Percentiles rank a stretch among this genome's conserved stretches.
These are phyloP conservation scores for Scrobipalpa atriplicella DNA, from an alignment of 2,888 invertebrate species.

Conservation along the genomic window DNA sequence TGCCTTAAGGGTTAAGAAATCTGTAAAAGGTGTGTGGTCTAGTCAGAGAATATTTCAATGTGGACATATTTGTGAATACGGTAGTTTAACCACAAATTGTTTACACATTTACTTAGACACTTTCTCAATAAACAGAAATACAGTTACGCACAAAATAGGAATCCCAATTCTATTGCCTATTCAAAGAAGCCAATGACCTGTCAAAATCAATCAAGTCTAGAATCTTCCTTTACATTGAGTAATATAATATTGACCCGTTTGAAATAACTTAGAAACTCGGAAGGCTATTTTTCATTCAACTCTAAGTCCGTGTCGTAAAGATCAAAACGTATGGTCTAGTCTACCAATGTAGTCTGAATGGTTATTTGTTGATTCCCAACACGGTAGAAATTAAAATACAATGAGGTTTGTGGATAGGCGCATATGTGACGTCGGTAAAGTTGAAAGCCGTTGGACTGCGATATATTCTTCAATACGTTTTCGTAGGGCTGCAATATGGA, in stretches of 20 bases:
- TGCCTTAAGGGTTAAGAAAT: too few species aligned
- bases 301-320: constrained; percentile 3
- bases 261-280: constrained; percentile 13
- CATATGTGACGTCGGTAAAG: constrained; percentile 71
- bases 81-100: background rate
- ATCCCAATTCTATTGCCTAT: constrained; percentile 4
- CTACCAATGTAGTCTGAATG: constrained; percentile 38
- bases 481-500: constrained; percentile 48
- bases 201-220: constrained; percentile 22
- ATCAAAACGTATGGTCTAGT: constrained; percentile 27
- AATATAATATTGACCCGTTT: constrained; percentile 19
- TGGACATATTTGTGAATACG: background rate
- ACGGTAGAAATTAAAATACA: constrained; percentile 75
- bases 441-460: constrained; percentile 69
- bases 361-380: constrained; percentile 66
- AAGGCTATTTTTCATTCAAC: constrained; percentile 5
- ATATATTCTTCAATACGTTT: constrained; percentile 68
- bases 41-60: too few species aligned
- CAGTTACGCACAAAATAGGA: constrained; percentile 10
- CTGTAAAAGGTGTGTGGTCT: too few species aligned
- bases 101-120: background rate
- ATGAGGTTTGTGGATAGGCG: constrained; percentile 64
- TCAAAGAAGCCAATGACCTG: constrained; percentile 19
- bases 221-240: constrained; percentile 20
- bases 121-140: constrained; percentile 12